phyloP scores from a whole-genome alignment of 2,888 invertebrate genomes.

The Deroplatys truncata region DNA sequence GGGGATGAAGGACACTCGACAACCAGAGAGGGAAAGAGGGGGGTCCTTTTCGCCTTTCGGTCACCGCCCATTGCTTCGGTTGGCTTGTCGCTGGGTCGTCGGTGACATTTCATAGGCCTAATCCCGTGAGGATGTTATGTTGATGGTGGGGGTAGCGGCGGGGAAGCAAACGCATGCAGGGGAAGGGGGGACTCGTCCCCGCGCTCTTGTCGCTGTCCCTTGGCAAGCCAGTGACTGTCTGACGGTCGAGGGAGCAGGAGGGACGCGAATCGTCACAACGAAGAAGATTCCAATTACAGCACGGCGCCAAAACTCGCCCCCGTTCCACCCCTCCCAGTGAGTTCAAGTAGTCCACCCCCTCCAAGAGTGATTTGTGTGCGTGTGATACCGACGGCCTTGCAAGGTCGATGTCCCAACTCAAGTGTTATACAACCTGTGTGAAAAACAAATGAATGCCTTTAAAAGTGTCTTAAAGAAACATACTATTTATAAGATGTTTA shows the following conservation, averaged over 20 bases:
- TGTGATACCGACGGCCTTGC: background rate
- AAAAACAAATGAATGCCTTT: background rate
- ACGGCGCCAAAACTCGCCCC: background rate
- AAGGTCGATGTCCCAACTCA: background rate
- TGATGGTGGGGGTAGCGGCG: background rate
- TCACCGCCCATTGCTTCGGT: slow-evolving; percentile 10
- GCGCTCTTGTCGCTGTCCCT: background rate
- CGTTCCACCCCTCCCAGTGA: background rate
- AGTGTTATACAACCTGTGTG: background rate
- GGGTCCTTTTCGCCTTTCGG: background rate
- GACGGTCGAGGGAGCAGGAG: slow-evolving; percentile 1
- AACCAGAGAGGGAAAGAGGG: background rate
- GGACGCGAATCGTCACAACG: background rate
- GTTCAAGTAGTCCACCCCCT: background rate
- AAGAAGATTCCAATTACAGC: background rate
- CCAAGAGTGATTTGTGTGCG: background rate
- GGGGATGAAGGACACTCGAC: background rate
- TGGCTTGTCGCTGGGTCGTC: slow-evolving; percentile 17
- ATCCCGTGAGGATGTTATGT: slow-evolving; percentile 12
- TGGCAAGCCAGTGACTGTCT: slow-evolving; percentile 16
- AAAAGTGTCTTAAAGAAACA: background rate
- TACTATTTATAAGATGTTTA: background rate
- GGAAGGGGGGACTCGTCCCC: background rate
- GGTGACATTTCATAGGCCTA: slow-evolving; percentile 19
- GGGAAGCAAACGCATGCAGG: background rate